Percentiles rank a stretch among this genome's conserved stretches.
These are phyloP conservation scores for Bhutanitis thaidina DNA, from an alignment of 2,888 invertebrate genomes.

Conservation along the genomic window DNA sequence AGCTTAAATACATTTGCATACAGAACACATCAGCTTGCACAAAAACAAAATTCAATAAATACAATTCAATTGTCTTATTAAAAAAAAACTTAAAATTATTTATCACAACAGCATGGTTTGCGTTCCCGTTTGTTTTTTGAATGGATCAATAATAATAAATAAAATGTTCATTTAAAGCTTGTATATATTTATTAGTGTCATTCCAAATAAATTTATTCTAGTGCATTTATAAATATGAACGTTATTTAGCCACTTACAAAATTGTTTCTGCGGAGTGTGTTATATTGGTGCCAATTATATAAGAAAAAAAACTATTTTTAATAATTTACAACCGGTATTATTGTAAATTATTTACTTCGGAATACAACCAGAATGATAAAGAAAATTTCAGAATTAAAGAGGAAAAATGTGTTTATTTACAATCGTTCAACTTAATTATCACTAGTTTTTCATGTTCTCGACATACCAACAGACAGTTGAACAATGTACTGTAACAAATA, in stretches of 20 bases:
- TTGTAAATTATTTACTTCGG: too few relatives aligned
- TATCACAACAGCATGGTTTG: constrained; percentile 75
- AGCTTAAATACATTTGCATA: constrained; percentile 42
- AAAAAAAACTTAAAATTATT: constrained; percentile 61
- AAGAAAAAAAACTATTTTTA: too few relatives aligned
- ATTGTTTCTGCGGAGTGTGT: background rate
- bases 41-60: constrained; percentile 40
- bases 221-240: background rate
- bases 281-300: too few relatives aligned
- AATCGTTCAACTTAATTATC: too few relatives aligned
- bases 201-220: constrained; percentile 5
- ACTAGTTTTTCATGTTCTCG: background rate
- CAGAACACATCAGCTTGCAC: constrained; percentile 46
- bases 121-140: constrained; percentile 48
- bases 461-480: background rate
- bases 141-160: constrained; percentile 13
- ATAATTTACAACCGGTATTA: too few relatives aligned
- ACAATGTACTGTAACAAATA: background rate
- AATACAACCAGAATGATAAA: too few relatives aligned
- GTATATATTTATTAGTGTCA: constrained; percentile 5
- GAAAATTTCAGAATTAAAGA: too few relatives aligned
- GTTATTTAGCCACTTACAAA: background rate
- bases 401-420: too few relatives aligned
- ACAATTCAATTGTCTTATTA: constrained; percentile 35
- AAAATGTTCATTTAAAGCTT: constrained; percentile 18